Base-by-base conservation (phyloP, 2,888 invertebrate species). In the Orthosia gracilis region DNA sequence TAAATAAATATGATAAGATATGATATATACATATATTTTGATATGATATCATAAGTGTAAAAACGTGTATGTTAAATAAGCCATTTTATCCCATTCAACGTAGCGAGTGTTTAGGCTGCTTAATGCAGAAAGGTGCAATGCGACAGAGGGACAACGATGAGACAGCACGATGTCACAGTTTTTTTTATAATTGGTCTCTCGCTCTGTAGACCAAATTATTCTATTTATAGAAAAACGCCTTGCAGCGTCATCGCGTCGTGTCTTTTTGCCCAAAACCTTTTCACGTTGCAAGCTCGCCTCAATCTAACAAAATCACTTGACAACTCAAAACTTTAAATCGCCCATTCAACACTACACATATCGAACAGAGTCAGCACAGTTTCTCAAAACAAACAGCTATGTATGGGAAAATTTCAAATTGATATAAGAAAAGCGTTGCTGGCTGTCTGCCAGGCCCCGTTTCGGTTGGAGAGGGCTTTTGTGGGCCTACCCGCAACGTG, bases 381-480 rank as follows among this genome's bases (percentile, higher is more conserved):
- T 78, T 57, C 57, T 75, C 69, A 85, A 85, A 85, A 86, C 85
- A 86, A 86, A 86, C 84, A 80, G 78, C 76, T 77, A 59, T 76
- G 79, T 78, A 84, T 82, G 85, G 78, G 77, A 84, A 85, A 88
- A 88, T 91, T 90, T 88, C 90, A 91, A 92, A 92, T 91, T 91
- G 91, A 91, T 89, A 91, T 88, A 89, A 88, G 84, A 85, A 84
- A 85, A 87, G 85, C 80, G 73, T 81, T 73, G 76, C 88, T 93
- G 93, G 93, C 92, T 61, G 50, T 5, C 50, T 75, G 93, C 93
- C 94, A 94, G 89, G 71, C 83, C 88, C 86, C 85, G 89, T 88
- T 89, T 86, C 85, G 83, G 83, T 80, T 87, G 71, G 89, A 91
- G 92, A 88, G 92, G 85, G 89, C 92, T 92, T 92, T 92, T 92